These are phyloP conservation scores for Hydrozoanthus gracilis DNA, from an alignment of 92 coral and sea anemone species.

Conservation along the genomic window DNA sequence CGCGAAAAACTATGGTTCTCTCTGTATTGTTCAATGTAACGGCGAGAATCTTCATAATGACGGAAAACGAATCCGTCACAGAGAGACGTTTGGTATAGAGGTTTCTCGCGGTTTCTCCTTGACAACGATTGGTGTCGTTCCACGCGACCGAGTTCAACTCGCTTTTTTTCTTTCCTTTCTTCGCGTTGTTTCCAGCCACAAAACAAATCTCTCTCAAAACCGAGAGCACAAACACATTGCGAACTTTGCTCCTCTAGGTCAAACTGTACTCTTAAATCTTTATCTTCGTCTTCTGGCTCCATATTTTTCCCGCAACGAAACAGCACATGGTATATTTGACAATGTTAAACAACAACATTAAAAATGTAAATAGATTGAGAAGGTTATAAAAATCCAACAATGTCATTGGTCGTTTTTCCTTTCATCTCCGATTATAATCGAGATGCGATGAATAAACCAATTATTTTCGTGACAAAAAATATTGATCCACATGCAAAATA, in stretches of 20 bases:
- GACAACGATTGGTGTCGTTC: slow-evolving; percentile 73
- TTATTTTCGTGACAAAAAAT: background rate
- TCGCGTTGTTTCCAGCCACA: slow-evolving; percentile 75
- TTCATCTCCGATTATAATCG: slow-evolving; percentile 1
- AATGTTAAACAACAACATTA: slow-evolving; percentile 7
- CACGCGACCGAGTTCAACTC: slow-evolving; percentile 56
- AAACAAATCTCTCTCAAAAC: slow-evolving; percentile 47
- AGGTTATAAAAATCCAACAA: background rate
- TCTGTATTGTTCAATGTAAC: slow-evolving; percentile 91
- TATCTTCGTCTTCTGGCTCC: slow-evolving; percentile 39
- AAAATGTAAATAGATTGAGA: slow-evolving; percentile 25
- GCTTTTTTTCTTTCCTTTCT: slow-evolving; percentile 53
- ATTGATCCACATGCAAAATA: background rate
- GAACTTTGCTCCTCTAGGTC: slow-evolving; percentile 46
- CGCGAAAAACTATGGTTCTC: slow-evolving; percentile 75
- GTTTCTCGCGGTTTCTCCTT: slow-evolving; percentile 68
- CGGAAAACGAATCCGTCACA: slow-evolving; percentile 84
- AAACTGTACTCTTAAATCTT: slow-evolving; percentile 33
- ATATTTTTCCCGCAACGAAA: background rate
- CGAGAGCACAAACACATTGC: slow-evolving; percentile 72
- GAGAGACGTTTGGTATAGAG: slow-evolving; percentile 32
- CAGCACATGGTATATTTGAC: slow-evolving; percentile 32
- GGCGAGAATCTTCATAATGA: slow-evolving; percentile 80
- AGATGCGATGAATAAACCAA: background rate
- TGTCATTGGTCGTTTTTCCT: slow-evolving; percentile 13